These are phyloP conservation scores for Drosophila equinoxialis DNA, from an alignment of 1,140 invertebrate species.

Conservation along the genomic window DNA sequence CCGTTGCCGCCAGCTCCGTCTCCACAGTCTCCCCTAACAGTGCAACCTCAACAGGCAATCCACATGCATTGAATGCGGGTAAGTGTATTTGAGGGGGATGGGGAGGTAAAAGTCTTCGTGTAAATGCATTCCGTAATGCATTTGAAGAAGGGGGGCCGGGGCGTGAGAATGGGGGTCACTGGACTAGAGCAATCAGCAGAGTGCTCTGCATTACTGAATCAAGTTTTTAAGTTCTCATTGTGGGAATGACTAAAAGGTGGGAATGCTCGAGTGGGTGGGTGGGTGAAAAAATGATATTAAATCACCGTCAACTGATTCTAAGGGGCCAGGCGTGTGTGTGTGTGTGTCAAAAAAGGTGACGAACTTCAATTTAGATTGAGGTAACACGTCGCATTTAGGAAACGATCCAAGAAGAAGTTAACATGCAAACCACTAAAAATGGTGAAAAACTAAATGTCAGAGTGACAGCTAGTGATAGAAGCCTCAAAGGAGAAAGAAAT, in stretches of 20 bases:
- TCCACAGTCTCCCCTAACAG: conserved; percentile 32
- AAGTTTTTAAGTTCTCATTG: conserved; percentile 25
- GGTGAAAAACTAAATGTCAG: conserved; percentile 3
- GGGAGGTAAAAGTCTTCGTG: neutral
- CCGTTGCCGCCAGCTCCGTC: neutral
- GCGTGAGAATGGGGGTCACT: neutral
- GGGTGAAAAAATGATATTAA: conserved; percentile 36
- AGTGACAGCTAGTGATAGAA: conserved; percentile 19
- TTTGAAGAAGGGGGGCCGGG: neutral
- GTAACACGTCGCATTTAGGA: conserved; percentile 1
- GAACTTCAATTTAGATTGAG: conserved; percentile 13
- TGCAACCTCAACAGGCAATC: conserved; percentile 41
- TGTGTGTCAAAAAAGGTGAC: neutral
- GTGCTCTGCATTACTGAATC: conserved; percentile 39
- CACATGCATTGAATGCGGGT: conserved; percentile 63
- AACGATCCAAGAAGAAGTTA: conserved; percentile 1
- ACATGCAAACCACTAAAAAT: conserved; percentile 19
- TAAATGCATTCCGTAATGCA: conserved; percentile 38
- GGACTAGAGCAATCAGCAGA: conserved; percentile 8
- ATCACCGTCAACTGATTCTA: conserved; percentile 41
- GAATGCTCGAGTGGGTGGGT: neutral
- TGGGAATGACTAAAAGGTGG: conserved; percentile 16
- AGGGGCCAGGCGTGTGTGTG: too few relatives aligned
- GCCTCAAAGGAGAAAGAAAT: conserved; percentile 19
- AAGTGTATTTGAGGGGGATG: conserved; percentile 40